phyloP scores from a whole-genome alignment of 2,888 invertebrate genomes.

The Lottia gigantea region DNA sequence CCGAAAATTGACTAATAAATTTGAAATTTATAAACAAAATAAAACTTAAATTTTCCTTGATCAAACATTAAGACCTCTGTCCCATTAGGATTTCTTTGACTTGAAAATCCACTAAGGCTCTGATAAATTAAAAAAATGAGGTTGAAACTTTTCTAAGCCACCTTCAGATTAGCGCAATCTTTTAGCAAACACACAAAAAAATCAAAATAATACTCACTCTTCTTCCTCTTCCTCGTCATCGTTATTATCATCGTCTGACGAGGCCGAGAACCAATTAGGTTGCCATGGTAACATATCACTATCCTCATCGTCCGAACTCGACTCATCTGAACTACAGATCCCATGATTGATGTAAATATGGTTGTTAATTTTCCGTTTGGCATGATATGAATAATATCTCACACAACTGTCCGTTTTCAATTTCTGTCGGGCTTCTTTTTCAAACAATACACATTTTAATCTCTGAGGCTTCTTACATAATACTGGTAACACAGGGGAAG shows the following conservation, averaged over 20 bases:
- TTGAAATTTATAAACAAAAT: too few relatives aligned
- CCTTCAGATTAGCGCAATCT: too few relatives aligned
- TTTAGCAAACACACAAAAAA: too few relatives aligned
- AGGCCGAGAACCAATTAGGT: conserved; percentile 57
- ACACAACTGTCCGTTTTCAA: conserved; percentile 57
- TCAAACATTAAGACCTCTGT: background rate
- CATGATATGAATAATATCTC: conserved; percentile 48
- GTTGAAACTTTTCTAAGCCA: too few relatives aligned
- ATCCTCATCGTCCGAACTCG: conserved; percentile 51
- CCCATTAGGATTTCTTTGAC: too few relatives aligned
- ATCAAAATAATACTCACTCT: conserved; percentile 15
- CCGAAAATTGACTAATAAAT: too few relatives aligned
- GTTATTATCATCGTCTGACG: conserved; percentile 61
- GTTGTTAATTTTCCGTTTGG: conserved; percentile 47
- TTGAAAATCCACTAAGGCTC: too few relatives aligned
- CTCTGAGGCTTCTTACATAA: conserved; percentile 45
- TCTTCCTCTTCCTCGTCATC: conserved; percentile 48
- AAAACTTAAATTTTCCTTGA: too few relatives aligned
- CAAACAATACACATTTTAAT: conserved; percentile 49
- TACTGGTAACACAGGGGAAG: conserved; percentile 34
- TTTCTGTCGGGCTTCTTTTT: conserved; percentile 53
- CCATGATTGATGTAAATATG: conserved; percentile 48
- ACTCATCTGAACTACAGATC: conserved; percentile 56
- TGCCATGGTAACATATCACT: conserved; percentile 62
- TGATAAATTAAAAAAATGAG: too few relatives aligned